Base-by-base conservation (phyloP, 2,888 invertebrate species). In the Tanypteryx hageni region DNA sequence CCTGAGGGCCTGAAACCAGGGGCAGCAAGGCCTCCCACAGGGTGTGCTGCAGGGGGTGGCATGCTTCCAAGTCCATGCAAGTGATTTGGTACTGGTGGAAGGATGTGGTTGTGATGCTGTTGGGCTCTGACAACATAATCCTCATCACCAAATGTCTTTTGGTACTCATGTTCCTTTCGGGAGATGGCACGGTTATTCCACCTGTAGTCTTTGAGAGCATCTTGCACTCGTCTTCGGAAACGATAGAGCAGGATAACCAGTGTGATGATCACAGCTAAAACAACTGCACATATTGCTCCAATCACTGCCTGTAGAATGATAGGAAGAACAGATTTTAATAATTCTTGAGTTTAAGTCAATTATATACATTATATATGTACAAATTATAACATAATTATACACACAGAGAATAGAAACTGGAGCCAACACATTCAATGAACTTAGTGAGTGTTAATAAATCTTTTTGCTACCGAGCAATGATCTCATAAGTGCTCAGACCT, bases 121-220 rank as follows among this genome's bases (percentile, higher is more conserved):
- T 96, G 96, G 92, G 97, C 96, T 92, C 97, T 96, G 93, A 97
- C 97, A 94, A 97, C 97, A 95, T 97, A 98, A 95, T 98, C 98
- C 94, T 98, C 98, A 94, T 98, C 98, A n/a, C 85, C 92, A 92
- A 84, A 92, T 14, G 85, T 98, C 95, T 98, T 98, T 95, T 98
- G 98, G 95, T 98, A 98, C 94, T 98, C 98, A 94, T 98, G 97
- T 95, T 98, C 98, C 94, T 98, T 98, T 81, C 98, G 96, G 64
- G 97, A 96, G 93, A 96, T 96, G 82, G 96, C 96, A 9, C 97
- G 96, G 94, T 97, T 97, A 95, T 97, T 97, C 97, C 97, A 97
- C 94, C 97, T 97, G 95, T 97, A 97, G 94, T 97, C 98, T 94
- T 98, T 98, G 92, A 98, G 96, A 92, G 97, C 97, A 94, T 98